A percentile compares a stretch with the other conserved stretches of the same genome.
These are phyloP conservation scores for Oxycera nigricornis DNA, from an alignment of 2,888 invertebrate species.

Conservation along the genomic window DNA sequence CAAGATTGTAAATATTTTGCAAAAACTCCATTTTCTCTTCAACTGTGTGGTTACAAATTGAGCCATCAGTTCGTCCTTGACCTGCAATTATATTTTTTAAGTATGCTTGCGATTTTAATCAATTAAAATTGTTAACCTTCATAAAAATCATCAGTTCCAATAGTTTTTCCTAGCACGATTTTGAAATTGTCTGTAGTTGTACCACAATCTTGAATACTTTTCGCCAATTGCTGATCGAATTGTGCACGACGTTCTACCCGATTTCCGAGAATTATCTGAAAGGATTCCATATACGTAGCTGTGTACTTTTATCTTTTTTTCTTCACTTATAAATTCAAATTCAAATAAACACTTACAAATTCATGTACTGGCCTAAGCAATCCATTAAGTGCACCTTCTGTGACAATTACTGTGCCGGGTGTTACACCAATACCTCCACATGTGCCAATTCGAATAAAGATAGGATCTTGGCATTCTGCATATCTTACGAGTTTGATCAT, in stretches of 20 bases:
- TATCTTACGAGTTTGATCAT: slow-evolving; percentile 92
- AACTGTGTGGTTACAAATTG: slow-evolving; percentile 72
- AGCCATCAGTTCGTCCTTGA: slow-evolving; percentile 79
- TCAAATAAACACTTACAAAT: slow-evolving; percentile 68
- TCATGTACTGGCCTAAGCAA: slow-evolving; percentile 80
- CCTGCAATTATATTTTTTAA: too few species aligned
- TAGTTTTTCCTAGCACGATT: slow-evolving; percentile 72
- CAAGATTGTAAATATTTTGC: slow-evolving; percentile 62
- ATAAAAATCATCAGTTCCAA: slow-evolving; percentile 82
- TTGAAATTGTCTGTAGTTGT: slow-evolving; percentile 63
- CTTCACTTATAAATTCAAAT: not conserved
- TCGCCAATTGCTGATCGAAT: slow-evolving; percentile 75
- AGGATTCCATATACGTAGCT: not conserved
- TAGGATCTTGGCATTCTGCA: slow-evolving; percentile 84
- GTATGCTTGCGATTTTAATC: not conserved
- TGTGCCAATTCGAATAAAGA: slow-evolving; percentile 91
- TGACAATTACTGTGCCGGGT: slow-evolving; percentile 91
- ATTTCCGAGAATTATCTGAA: slow-evolving; percentile 83
- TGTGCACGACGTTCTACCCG: slow-evolving; percentile 79
- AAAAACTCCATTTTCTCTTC: slow-evolving; percentile 72
- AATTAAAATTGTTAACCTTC: slow-evolving; percentile 65
- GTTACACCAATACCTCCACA: slow-evolving; percentile 92
- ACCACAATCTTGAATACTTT: slow-evolving; percentile 51
- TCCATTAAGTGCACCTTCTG: slow-evolving; percentile 89
- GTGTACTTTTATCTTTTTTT: not conserved